Percentiles rank a stretch among this genome's conserved stretches.
Evolutionary conservation across 2,888 invertebrate genomes (phyloP).

Genomic region (Idaea biselata): DNA sequence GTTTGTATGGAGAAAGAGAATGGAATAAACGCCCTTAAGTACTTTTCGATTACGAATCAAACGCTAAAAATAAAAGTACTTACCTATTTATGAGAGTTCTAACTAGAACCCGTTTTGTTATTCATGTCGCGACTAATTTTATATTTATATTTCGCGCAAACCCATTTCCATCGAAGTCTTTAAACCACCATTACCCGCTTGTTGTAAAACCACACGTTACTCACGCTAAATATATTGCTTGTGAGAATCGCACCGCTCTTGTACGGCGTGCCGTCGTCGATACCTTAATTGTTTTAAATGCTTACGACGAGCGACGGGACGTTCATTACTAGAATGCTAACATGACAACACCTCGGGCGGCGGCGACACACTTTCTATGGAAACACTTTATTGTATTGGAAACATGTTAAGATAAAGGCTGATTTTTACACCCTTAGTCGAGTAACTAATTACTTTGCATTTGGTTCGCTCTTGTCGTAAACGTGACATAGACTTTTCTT

Average conservation of each 20-base stretch:
- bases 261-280: constrained; percentile 21
- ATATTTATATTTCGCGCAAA: constrained; percentile 4
- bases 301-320: constrained; percentile 12
- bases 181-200: constrained; percentile 6
- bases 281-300: constrained; percentile 50
- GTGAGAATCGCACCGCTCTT: constrained; percentile 32
- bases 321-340: constrained; percentile 35
- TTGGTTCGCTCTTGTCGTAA: too few relatives aligned
- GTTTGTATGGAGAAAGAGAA: too few relatives aligned
- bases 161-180: not conserved
- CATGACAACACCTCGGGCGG: constrained; percentile 33
- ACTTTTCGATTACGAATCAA: not conserved
- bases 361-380: constrained; percentile 2
- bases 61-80: not conserved
- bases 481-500: too few relatives aligned
- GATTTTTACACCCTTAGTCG: too few relatives aligned
- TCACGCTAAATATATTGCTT: constrained; percentile 59
- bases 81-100: not conserved
- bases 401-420: not conserved
- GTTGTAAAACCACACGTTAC: constrained; percentile 31
- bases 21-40: too few relatives aligned
- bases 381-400: not conserved
- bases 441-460: too few relatives aligned
- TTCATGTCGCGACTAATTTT: constrained; percentile 7
- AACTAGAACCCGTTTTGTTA: not conserved